Conservation (phyloP, 1,140 invertebrate genomes). For the Palaemon carinicauda region DNA sequence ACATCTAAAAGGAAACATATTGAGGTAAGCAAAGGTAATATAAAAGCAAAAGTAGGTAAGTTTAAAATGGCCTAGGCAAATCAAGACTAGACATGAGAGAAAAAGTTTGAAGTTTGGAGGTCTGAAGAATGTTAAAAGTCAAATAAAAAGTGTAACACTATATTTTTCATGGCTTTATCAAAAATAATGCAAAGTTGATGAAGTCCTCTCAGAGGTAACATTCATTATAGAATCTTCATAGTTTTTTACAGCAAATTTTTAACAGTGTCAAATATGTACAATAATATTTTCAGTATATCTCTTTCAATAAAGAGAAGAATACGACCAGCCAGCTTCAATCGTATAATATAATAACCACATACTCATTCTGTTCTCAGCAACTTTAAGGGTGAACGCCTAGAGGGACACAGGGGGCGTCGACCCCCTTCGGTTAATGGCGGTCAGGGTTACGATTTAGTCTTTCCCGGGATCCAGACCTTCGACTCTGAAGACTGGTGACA, state of each 20-base stretch:
- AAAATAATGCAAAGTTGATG: too few species aligned
- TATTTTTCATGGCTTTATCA: too few species aligned
- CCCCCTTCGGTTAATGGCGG: constrained; percentile 77
- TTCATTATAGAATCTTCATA: too few species aligned
- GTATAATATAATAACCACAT: not conserved
- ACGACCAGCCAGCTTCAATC: not conserved
- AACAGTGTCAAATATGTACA: too few species aligned
- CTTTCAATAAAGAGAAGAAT: not conserved
- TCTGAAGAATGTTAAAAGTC: too few species aligned
- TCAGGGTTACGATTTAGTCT: constrained; percentile 74
- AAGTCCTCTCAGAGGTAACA: too few species aligned
- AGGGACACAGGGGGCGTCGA: constrained; percentile 69
- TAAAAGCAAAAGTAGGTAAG: not conserved
- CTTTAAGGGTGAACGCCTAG: constrained; percentile 69
- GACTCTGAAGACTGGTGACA: constrained; percentile 72
- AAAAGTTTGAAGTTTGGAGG: too few species aligned
- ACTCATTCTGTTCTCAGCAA: constrained; percentile 52
- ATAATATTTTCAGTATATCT: too few species aligned
- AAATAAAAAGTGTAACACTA: too few species aligned
- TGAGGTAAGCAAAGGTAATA: not conserved
- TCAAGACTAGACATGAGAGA: too few species aligned
- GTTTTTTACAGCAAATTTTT: too few species aligned
- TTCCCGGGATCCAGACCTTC: constrained; percentile 73
- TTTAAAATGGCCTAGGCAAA: too few species aligned
- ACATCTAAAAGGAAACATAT: not conserved